Base-by-base conservation (phyloP, 1,140 invertebrate genomes). In the Mactra quadrangularis region DNA sequence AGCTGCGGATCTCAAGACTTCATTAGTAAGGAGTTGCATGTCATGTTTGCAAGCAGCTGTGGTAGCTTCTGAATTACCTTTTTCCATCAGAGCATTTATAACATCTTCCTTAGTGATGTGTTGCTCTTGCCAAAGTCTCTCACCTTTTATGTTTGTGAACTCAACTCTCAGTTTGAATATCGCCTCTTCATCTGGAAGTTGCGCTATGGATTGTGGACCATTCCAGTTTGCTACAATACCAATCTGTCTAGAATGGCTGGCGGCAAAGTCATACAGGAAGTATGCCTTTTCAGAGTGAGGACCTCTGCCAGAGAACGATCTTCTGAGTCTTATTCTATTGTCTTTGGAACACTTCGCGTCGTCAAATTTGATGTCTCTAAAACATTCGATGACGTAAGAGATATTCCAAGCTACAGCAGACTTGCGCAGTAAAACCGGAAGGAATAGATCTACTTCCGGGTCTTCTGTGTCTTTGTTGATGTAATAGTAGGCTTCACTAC, bases 351-450 rank as follows among this genome's bases (percentile, higher is more conserved):
- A 88, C 27, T 87, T 79, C 4, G 66, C 79, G 11, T 79, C 68
- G 0, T 83, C 70, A n/a, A 90, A 77, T 7, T 29, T 17, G 2
- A 86, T 85, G 0, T 85, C 88, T 82, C 88, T 82, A 13, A 72
- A 45, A 0, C 85, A 38, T 52, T 86, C 52, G 0, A 87, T 47
- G 11, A 72, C 52, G 6, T 88, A 75, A 11, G 88, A 87, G 2
- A 90, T 85, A 75, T 87, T 87, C 88, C 88, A 88, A 13, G 86
- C 87, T n/a, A 89, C 85, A 6, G 89, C 87, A 4, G 87, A 74
- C 68, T 89, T 90, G 25, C 89, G 71, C 59, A 90, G 76, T 71
- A 90, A 45, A 19, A 90, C 74, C n/a, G 89, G 89, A 76, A 90
- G 87, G 59, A 89, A 86, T 33, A 89, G 72, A 29, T 88, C 87